phyloP scores from a whole-genome alignment of 2,113 vertebrate genomes.

The Anhinga rufa region DNA sequence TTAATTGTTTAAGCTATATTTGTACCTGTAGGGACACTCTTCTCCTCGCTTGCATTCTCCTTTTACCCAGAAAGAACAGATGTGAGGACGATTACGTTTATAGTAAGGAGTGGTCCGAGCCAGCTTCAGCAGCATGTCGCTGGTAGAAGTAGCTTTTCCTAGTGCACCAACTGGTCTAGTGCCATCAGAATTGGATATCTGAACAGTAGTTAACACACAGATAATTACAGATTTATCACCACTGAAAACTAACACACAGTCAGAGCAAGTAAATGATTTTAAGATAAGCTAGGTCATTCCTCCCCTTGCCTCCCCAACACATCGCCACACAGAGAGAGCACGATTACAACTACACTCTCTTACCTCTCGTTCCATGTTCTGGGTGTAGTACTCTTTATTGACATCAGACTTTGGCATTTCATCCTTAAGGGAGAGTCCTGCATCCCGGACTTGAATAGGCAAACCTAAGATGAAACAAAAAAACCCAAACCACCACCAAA shows the following conservation, averaged over 20 bases:
- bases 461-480: slow-evolving; percentile 75
- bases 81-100: slow-evolving; percentile 96
- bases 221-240: background rate
- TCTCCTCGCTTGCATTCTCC: slow-evolving; percentile 98
- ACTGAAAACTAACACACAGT: background rate
- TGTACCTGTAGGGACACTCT: slow-evolving; percentile 95
- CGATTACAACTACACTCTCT: background rate
- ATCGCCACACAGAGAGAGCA: background rate
- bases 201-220: background rate
- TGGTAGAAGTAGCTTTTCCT: slow-evolving; percentile 91
- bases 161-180: slow-evolving; percentile 88
- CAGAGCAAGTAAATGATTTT: background rate
- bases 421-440: slow-evolving; percentile 91
- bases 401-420: slow-evolving; percentile 97
- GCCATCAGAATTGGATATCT: slow-evolving; percentile 95
- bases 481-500: background rate
- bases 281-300: background rate
- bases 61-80: slow-evolving; percentile 99
- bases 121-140: slow-evolving; percentile 96
- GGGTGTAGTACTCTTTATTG: slow-evolving; percentile 98
- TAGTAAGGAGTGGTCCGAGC: slow-evolving; percentile 97
- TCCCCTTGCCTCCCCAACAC: background rate
- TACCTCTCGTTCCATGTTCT: slow-evolving; percentile 98
- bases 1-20: background rate
- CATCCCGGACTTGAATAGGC: slow-evolving; percentile 96